A percentile compares a stretch with the other conserved stretches of the same genome.
These are phyloP conservation scores for Rhinatrema bivittatum DNA, from an alignment of 2,797 vertebrate species.

Conservation along the genomic window DNA sequence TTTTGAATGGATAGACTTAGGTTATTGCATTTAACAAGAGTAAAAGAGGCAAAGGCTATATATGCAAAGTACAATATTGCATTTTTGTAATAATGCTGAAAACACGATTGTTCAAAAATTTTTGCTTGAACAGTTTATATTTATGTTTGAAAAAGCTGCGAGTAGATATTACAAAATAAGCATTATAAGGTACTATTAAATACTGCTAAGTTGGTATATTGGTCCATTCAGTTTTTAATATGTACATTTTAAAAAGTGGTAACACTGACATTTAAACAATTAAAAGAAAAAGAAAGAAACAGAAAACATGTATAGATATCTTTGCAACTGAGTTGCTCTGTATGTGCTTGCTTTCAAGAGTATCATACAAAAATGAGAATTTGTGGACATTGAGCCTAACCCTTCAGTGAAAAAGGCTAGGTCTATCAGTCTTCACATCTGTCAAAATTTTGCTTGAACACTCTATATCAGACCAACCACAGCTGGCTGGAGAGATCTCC, in stretches of 20 bases:
- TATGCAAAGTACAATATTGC: constrained; percentile 38
- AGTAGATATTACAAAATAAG: constrained; percentile 28
- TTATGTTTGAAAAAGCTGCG: constrained; percentile 37
- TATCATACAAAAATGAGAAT: background rate
- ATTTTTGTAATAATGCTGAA: constrained; percentile 46
- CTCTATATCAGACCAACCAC: too few species aligned
- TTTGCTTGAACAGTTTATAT: too few species aligned
- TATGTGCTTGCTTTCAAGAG: constrained; percentile 40
- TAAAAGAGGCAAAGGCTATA: constrained; percentile 41
- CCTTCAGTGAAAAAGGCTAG: too few species aligned
- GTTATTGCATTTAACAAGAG: constrained; percentile 32
- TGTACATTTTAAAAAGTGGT: constrained; percentile 45
- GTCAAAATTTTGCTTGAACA: too few species aligned
- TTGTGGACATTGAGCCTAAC: too few species aligned
- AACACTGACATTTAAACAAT: constrained; percentile 45
- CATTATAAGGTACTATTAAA: constrained; percentile 47
- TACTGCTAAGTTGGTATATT: constrained; percentile 51
- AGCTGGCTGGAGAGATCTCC: background rate
- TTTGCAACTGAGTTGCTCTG: constrained; percentile 13
- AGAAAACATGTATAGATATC: constrained; percentile 11
- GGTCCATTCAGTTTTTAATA: constrained; percentile 50
- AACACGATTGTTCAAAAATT: too few species aligned
- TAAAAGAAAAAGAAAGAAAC: constrained; percentile 15
- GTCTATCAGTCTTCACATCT: too few species aligned
- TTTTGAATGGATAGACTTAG: constrained; percentile 25